A percentile compares a stretch with the other conserved stretches of the same genome.
Evolutionary conservation across 2,797 vertebrate genomes (phyloP).

Genomic region (Mareca penelope): DNA sequence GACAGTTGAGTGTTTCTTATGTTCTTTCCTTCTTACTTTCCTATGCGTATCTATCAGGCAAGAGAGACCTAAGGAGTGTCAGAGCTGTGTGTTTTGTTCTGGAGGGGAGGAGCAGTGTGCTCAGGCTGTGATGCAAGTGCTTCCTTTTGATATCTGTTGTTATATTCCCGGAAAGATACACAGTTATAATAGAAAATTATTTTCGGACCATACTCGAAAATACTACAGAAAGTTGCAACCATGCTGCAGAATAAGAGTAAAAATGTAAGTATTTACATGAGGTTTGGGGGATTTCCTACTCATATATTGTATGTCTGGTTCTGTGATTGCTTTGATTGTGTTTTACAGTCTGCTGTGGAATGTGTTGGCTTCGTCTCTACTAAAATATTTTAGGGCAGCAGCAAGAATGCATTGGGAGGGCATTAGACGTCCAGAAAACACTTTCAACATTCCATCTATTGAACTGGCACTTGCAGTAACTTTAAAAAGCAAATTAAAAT

Average conservation of each 20-base stretch:
- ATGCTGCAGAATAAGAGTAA: background rate
- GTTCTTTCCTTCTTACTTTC: background rate
- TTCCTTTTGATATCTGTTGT: background rate
- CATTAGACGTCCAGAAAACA: background rate
- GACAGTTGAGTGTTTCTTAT: background rate
- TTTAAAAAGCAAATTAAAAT: background rate
- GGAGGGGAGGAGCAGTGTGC: background rate
- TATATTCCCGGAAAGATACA: background rate
- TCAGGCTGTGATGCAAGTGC: background rate
- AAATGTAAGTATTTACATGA: background rate
- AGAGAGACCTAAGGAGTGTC: background rate
- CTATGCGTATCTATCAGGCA: background rate
- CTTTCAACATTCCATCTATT: background rate
- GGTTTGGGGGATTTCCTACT: background rate
- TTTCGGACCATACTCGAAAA: background rate
- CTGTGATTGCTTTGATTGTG: background rate
- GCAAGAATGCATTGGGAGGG: background rate
- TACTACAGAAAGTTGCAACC: background rate
- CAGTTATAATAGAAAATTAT: background rate
- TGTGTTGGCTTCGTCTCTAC: background rate
- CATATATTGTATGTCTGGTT: background rate
- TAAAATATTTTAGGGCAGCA: background rate
- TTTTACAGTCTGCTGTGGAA: background rate
- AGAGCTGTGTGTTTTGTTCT: background rate
- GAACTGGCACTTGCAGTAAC: background rate